phyloP scores from a whole-genome alignment of 2,888 invertebrate species.

The Seira musarum region DNA sequence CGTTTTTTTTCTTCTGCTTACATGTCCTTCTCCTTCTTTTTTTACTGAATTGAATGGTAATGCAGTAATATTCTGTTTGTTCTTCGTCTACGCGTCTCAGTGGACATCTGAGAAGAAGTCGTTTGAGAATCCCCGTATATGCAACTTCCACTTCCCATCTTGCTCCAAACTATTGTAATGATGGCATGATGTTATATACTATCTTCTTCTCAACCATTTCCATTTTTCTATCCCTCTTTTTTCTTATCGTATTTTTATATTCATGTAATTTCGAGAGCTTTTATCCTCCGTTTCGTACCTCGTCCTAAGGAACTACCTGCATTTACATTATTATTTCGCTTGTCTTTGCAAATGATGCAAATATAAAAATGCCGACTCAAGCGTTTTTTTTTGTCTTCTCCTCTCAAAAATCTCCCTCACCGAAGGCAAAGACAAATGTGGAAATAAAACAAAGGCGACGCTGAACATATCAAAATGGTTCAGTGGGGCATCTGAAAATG shows the following conservation, averaged over 20 bases:
- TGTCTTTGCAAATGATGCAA: background rate
- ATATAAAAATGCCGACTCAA: background rate
- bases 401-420: background rate
- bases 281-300: no score
- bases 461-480: no score
- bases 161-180: constrained; percentile 37
- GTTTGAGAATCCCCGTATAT: constrained; percentile 4
- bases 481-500: no score
- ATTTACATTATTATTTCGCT: background rate
- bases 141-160: constrained; percentile 29
- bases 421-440: background rate
- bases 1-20: background rate
- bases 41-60: no score
- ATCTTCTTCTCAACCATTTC: no score
- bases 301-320: no score
- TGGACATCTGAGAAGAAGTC: constrained; percentile 37
- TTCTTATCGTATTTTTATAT: constrained; percentile 27
- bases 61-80: constrained; percentile 40
- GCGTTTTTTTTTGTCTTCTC: background rate
- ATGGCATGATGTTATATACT: no score
- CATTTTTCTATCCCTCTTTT: background rate
- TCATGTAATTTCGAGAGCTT: no score
- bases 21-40: background rate
- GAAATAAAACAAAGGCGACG: no score
- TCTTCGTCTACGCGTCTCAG: constrained; percentile 37